phyloP scores from a whole-genome alignment of 2,888 invertebrate genomes.

The Hedychridium roseum region DNA sequence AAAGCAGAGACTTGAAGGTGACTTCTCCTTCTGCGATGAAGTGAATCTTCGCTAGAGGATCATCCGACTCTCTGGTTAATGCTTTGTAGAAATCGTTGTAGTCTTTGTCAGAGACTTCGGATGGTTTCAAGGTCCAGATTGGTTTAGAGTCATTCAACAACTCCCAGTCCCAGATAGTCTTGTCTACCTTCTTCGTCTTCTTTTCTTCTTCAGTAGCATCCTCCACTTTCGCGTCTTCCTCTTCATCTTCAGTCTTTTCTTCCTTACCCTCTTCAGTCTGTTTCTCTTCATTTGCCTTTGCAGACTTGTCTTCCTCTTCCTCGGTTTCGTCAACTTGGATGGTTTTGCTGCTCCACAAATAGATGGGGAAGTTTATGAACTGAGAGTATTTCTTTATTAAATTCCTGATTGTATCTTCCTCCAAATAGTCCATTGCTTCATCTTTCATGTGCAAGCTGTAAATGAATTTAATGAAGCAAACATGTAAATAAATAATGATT shows the following conservation, averaged over 20 bases:
- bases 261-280: too few relatives aligned
- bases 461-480: conserved; percentile 5
- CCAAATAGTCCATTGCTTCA: conserved; percentile 95
- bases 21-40: conserved; percentile 99
- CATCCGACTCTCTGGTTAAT: conserved; percentile 87
- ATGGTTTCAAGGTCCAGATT: conserved; percentile 95
- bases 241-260: conserved; percentile 61
- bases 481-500: conserved; percentile 35
- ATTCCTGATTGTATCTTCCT: conserved; percentile 87
- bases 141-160: conserved; percentile 96
- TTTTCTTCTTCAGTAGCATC: conserved; percentile 70
- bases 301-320: conserved; percentile 73
- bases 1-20: conserved; percentile 95
- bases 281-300: conserved; percentile 67
- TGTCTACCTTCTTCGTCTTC: conserved; percentile 88
- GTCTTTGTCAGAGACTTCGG: conserved; percentile 86
- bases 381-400: conserved; percentile 98
- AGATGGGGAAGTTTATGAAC: conserved; percentile 99
- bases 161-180: conserved; percentile 99
- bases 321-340: conserved; percentile 67
- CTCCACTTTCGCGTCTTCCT: conserved; percentile 73
- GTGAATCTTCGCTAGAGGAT: conserved; percentile 88
- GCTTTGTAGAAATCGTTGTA: conserved; percentile 96
- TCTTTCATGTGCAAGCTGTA: conserved; percentile 90
- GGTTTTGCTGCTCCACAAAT: conserved; percentile 83